Evolutionary conservation across 2,888 invertebrate species (phyloP), one percentile per base, ranked within the genome.

Genomic region (Opisthograptis luteolata): DNA sequence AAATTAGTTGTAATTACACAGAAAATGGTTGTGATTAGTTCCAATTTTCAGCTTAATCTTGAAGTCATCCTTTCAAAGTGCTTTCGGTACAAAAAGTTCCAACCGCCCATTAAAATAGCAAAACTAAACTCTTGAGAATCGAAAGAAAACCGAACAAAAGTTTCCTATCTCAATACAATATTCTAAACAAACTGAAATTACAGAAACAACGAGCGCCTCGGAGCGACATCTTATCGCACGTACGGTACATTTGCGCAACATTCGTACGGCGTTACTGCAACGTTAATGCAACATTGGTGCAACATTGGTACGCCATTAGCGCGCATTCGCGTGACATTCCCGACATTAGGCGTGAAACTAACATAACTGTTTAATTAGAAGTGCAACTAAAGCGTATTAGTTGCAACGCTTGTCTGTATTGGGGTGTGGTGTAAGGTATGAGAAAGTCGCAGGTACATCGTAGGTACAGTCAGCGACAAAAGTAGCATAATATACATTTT

Each of bases 291-390:
- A 42, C 36, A 25, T 36, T 34, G 12, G 39, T 28, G 32, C 27
- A 31, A 24, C 45, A 39, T 31, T 37, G 8, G 28, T 28, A 17
- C 35, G 6, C 30, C 39, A 40, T 31, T 37, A 35, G 31, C 9
- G 43, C 56, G 73, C 76, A 70, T 73, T 75, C 58, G 60, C 66
- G 75, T 72, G 68, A 76, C 81, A 65, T 76, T 42, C 37, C 49
- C 50, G 77, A 80, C 73, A 76, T 65, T 65, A 64, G 60, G 63
- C 60, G 56, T 42, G 50, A 73, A 81, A 81, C 83, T 76, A 79
- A 81, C 85, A 81, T 86, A 84, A 87, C 85, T 77, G 84, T 86
- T 86, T 87, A 88, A 87, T 88, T 87, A 87, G 79, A 81, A 85
- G 79, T 83, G 83, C 85, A 82, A 79, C 64, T 60, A 63, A 58